These are phyloP conservation scores for Microcebus ravelobensis DNA, from an alignment of 2,113 vertebrate species.

Conservation along the genomic window DNA sequence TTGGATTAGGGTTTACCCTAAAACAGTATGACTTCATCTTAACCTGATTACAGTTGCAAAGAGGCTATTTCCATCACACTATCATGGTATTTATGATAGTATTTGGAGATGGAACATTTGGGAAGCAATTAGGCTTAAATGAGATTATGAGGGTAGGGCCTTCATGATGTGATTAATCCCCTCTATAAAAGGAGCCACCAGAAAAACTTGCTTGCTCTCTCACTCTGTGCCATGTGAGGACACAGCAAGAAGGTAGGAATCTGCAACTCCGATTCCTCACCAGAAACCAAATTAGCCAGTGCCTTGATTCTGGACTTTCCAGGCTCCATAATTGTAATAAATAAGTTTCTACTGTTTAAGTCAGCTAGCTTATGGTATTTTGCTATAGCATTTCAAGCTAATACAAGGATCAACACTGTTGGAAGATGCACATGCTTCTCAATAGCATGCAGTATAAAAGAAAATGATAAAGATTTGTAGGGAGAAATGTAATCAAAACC, in stretches of 20 bases:
- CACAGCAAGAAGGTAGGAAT: background rate
- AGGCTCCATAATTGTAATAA: background rate
- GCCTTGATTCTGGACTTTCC: background rate
- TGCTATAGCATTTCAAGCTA: background rate
- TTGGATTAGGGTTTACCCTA: background rate
- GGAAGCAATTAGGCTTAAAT: background rate
- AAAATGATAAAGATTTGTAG: background rate
- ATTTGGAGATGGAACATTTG: background rate
- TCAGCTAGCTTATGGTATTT: background rate
- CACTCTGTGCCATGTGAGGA: background rate
- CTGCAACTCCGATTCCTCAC: background rate
- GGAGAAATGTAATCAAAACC: background rate
- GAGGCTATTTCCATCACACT: background rate
- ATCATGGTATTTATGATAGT: background rate
- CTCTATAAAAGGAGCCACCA: background rate
- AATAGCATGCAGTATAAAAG: background rate
- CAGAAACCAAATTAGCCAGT: background rate
- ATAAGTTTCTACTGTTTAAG: background rate
- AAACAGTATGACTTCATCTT: background rate
- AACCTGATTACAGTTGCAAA: background rate
- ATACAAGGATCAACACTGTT: background rate
- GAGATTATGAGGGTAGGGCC: background rate
- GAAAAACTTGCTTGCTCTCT: background rate
- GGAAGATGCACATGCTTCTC: background rate
- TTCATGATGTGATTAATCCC: background rate